Evolutionary conservation across 2,797 vertebrate genomes (phyloP), one percentile per base, ranked within the genome.

Genomic region (Sebastes matsubarae): DNA sequence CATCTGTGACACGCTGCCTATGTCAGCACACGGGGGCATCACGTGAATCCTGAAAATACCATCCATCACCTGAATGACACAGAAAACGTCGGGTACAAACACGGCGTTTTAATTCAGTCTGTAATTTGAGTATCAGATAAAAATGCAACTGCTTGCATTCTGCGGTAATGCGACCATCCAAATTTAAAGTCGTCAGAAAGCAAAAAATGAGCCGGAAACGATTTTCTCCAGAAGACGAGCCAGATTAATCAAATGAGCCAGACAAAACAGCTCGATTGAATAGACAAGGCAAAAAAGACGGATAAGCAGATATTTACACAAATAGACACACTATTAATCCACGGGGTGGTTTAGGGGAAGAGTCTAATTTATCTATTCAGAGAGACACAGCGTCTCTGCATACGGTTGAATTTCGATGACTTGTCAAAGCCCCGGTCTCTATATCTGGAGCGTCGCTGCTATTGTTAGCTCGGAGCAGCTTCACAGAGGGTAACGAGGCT

Each of bases 401-500:
- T 67, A 64, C 13, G 82, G 85, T 87, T 89, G 83, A 90, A 92
- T 93, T 93, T 90, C 61, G 9, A 77, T 78, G 86, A 92, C 78
- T 84, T 80, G 83, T 88, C 82, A 87, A 79, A 80, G 76, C 78
- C 42, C 29, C 18, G 81, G 76, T 34, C 69, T 86, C 87, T 90
- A 79, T 77, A 91, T 93, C 77, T 79, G 88, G 87, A 91, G 74
- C 75, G 5, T 60, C 1, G 71, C 66, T 83, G 77, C 85, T 93
- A 93, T 94, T 91, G 91, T 94, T 93, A 92, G 87, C 72, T 81
- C 84, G 78, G 85, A 57, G 74, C 61, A 86, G 80, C 74, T 89
- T 88, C 68, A 79, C 75, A 74, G 87, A 88, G 78, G 84, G 72
- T 66, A 81, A 68, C 85, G 2, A 25, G 80, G 59, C 81, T 87